Evolutionary conservation across 2,797 vertebrate genomes (phyloP), one percentile per base, ranked within the genome.

Genomic region (Balearica regulorum): DNA sequence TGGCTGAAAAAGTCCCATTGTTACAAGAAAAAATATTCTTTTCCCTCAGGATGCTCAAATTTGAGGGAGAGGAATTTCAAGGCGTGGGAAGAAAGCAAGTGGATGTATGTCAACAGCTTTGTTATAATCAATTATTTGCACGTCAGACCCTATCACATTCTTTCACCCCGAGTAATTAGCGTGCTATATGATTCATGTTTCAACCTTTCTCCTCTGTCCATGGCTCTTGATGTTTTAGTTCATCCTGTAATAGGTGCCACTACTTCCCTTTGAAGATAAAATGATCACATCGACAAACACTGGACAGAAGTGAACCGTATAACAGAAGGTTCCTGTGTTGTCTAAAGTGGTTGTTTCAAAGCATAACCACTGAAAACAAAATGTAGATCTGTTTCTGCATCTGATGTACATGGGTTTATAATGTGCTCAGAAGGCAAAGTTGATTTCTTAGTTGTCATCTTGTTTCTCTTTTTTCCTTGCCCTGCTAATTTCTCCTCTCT

Each of bases 401-500:
- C 53, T 78, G 16, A 33, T 48, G 10, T 35, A 7, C 19, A 37
- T 9, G 10, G 4, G 2, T 55, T 31, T 39, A 26, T 58, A 84
- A n/a, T 0, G 12, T 24, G 25, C 10, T 78, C 26, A 54, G 61
- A 86, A 83, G 8, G 5, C 14, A 61, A 31, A 8, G 44, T 21
- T 19, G 11, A 57, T 60, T 75, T 69, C 10, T 49, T 28, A 29
- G 2, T 35, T 1, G 1, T 60, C 29, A 21, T 58, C 7, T 46
- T 76, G 2, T 31, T 22, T 51, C 53, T 26, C 7, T 29, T 37
- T 68, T 65, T 54, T 54, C 12, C 8, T 68, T 78, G 5, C 21
- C 9, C 12, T 68, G 17, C 4, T 60, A 29, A 24, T 65, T 78
- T 13, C 28, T 1, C 1, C 3, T 1, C 8, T 33, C 9, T 6